Base-by-base conservation (phyloP, 2,797 vertebrate genomes). In the Anguilla marmorata region DNA sequence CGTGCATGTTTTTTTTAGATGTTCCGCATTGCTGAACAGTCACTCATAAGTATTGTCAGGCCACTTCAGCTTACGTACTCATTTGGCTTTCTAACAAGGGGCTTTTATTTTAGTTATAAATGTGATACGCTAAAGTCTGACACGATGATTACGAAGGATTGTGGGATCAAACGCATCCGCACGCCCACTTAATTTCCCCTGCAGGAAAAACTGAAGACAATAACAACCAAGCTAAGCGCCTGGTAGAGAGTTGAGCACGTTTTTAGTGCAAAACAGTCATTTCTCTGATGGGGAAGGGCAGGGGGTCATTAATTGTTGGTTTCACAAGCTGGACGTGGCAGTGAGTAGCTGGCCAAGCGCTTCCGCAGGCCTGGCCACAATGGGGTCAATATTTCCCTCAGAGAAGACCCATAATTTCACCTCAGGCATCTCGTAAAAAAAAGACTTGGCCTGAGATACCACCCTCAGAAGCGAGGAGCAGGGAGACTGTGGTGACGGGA, bases 361-460 rank as follows among this genome's bases (percentile, higher is more conserved):
- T 6, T 82, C 79, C 79, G 9, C 41, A 45, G 76, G 37, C 4
- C 76, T 45, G 76, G 41, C 19, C 76, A 80, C 76, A 45, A 8
- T 45, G 76, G 41, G 76, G 37, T 45, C 16, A 45, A 24, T 82
- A 3, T 11, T 50, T 82, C 41, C 79, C 79, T 45, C 45, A 9
- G 79, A 82, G 79, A 50, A 11, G 45, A 48, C 50, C 45, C 79
- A 50, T n/a, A 50, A 50, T 12, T 24, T 82, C 41, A 82, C 79
- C 79, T 82, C 79, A 82, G 24, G 45, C 41, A 82, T 82, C 21
- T 48, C 79, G n/a, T 50, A 82, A 82, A 82, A 80, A 41, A 19
- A 50, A 82, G 79, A 27, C 24, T 5, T n/a, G 41, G 79, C 79
- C 79, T 2, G 9, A 48, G 41, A 50, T n/a, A 82, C 79, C 79